phyloP scores from a whole-genome alignment of 2,888 invertebrate genomes.

The Papilio demoleus region DNA sequence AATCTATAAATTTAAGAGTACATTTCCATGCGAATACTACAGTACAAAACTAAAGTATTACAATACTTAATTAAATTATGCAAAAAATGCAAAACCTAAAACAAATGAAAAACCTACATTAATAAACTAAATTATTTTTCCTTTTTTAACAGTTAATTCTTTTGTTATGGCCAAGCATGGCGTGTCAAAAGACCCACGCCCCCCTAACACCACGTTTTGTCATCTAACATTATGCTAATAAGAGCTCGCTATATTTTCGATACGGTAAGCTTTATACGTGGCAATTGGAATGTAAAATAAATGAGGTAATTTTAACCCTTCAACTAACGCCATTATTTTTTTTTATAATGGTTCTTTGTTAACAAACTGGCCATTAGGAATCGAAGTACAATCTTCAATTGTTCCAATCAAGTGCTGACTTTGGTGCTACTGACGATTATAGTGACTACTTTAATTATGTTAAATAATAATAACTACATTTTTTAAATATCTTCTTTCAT shows the following conservation, averaged over 20 bases:
- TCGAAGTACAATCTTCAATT: not conserved
- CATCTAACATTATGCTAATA: conserved; percentile 77
- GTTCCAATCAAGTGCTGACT: too few species aligned
- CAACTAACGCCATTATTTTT: not conserved
- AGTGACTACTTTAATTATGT: not conserved
- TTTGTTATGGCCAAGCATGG: conserved; percentile 21
- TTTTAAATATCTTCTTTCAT: not conserved
- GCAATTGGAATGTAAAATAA: conserved; percentile 27
- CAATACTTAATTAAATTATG: not conserved
- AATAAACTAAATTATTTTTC: not conserved
- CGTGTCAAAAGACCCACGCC: conserved; percentile 35
- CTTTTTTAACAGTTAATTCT: conserved; percentile 20
- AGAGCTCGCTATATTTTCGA: conserved; percentile 75
- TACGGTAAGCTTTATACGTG: conserved; percentile 60
- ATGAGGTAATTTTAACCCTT: not conserved
- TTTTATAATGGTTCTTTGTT: not conserved
- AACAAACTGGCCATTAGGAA: not conserved
- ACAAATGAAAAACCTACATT: conserved; percentile 1
- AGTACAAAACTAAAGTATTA: not conserved
- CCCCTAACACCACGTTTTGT: conserved; percentile 73
- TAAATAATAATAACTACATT: not conserved
- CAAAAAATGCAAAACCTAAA: not conserved
- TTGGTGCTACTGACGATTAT: not conserved
- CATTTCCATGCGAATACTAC: too few species aligned
- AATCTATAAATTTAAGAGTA: too few species aligned